Conservation (phyloP, 1,140 invertebrate species). For the Conus betulinus region DNA sequence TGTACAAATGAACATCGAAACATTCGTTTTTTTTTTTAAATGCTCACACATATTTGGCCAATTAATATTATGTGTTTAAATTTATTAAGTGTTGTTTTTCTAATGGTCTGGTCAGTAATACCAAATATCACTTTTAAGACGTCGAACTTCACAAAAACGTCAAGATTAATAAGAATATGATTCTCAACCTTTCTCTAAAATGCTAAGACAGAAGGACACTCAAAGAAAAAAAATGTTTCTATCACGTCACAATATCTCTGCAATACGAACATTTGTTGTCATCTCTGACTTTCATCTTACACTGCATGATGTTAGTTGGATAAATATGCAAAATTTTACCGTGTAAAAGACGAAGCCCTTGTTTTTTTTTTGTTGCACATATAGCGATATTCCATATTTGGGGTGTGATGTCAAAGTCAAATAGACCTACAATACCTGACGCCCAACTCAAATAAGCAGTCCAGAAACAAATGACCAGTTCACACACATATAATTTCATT, state of each 20-base stretch:
- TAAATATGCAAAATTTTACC: not conserved
- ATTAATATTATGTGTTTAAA: not conserved
- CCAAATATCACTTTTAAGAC: not conserved
- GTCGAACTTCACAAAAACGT: not conserved
- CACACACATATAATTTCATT: too few species aligned
- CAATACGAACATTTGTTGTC: slow-evolving; percentile 11
- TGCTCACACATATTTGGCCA: not conserved
- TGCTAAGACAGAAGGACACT: not conserved
- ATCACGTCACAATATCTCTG: not conserved
- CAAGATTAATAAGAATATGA: not conserved
- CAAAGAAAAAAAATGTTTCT: not conserved
- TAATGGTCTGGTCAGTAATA: not conserved
- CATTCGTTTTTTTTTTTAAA: not conserved
- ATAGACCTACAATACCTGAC: too few species aligned
- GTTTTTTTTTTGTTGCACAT: not conserved
- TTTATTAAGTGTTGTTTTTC: not conserved
- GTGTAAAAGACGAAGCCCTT: not conserved
- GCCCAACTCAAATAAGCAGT: too few species aligned
- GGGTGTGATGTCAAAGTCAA: not conserved
- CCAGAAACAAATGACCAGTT: too few species aligned
- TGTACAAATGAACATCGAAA: too few species aligned
- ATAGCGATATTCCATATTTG: not conserved
- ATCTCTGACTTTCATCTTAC: not conserved
- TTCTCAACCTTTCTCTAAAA: not conserved
- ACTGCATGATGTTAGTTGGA: not conserved